phyloP scores from a whole-genome alignment of 2,888 invertebrate species.

The Catocala sponsa region DNA sequence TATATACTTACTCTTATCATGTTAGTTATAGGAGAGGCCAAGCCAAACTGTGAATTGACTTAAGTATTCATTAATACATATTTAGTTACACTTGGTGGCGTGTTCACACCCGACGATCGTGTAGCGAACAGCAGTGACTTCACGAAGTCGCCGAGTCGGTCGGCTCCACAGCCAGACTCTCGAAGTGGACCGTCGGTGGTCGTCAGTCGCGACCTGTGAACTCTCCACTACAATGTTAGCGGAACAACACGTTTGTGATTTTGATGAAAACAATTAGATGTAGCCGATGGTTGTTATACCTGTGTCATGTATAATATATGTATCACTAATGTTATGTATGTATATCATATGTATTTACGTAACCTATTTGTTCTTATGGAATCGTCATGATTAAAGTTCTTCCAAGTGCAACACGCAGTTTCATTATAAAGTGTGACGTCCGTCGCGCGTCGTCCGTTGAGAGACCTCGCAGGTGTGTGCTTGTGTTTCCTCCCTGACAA shows the following conservation, averaged over 20 bases:
- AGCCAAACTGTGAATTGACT: slow-evolving; percentile 75
- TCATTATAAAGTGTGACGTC: slow-evolving; percentile 6
- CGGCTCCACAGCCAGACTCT: not conserved
- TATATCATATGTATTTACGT: slow-evolving; percentile 49
- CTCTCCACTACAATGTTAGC: slow-evolving; percentile 42
- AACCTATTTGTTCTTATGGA: slow-evolving; percentile 70
- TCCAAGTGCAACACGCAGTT: slow-evolving; percentile 61
- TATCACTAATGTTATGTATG: slow-evolving; percentile 62
- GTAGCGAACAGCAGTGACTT: not conserved
- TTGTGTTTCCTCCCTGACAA: too few relatives aligned
- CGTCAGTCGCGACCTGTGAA: slow-evolving; percentile 22
- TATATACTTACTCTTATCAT: slow-evolving; percentile 54
- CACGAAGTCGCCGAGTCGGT: not conserved
- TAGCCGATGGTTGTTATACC: slow-evolving; percentile 67
- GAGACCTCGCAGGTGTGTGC: too few relatives aligned
- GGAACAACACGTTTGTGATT: slow-evolving; percentile 60
- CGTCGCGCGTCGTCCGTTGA: not conserved
- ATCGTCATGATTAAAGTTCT: slow-evolving; percentile 81
- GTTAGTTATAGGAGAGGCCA: slow-evolving; percentile 63
- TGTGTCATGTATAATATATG: slow-evolving; percentile 53
- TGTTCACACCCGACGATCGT: slow-evolving; percentile 20
- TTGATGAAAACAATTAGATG: slow-evolving; percentile 52
- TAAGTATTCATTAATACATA: slow-evolving; percentile 41
- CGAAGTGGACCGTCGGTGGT: not conserved
- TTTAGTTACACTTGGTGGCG: slow-evolving; percentile 39